Percentiles rank a stretch among this genome's conserved stretches.
Conservation (phyloP, 2,113 vertebrate genomes). For the Bos javanicus region DNA sequence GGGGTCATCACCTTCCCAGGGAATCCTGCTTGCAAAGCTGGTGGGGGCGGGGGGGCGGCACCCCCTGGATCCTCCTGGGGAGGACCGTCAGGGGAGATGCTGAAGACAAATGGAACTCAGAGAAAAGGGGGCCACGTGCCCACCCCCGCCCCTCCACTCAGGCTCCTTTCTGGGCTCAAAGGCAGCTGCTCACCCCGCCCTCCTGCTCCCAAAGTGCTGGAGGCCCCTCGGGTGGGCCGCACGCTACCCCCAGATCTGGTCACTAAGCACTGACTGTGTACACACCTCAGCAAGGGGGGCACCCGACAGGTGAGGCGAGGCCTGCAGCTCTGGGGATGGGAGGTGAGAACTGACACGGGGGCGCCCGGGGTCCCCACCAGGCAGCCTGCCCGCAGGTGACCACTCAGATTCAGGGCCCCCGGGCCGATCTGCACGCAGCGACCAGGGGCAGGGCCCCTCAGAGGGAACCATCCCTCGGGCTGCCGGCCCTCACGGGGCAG, state of each 20-base stretch:
- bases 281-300: fast-evolving
- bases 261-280: neutral
- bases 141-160: fast-evolving
- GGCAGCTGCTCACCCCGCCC: neutral
- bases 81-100: fast-evolving
- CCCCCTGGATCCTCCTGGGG: neutral
- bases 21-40: neutral
- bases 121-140: neutral
- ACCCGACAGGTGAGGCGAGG: fast-evolving
- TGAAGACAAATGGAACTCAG: neutral
- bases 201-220: neutral
- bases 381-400: neutral
- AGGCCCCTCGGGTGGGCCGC: fast-evolving
- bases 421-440: fast-evolving
- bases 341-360: fast-evolving
- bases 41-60: too few species aligned
- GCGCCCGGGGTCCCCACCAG: fast-evolving
- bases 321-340: fast-evolving
- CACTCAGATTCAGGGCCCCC: neutral
- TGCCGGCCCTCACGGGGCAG: fast-evolving
- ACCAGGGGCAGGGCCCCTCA: neutral
- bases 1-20: fast-evolving
- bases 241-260: too few species aligned
- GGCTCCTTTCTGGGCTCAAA: neutral
- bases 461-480: neutral